These are phyloP conservation scores for Pterocles burchelli DNA, from an alignment of 2,113 vertebrate species.

Conservation along the genomic window DNA sequence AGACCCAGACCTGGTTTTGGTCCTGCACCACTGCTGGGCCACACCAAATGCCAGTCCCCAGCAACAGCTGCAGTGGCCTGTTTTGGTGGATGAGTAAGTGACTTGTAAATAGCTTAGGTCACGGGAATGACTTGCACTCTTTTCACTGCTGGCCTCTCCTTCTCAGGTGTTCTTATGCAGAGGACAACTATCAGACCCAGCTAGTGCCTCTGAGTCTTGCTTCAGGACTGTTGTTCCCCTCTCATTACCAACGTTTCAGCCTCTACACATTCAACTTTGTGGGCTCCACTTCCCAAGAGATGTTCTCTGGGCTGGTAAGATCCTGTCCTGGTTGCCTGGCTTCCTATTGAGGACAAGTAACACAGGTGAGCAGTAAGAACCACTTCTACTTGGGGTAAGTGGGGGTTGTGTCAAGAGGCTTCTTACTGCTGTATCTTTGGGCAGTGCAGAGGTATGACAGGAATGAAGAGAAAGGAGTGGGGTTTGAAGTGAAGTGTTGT, in stretches of 20 bases:
- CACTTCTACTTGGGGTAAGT: background rate
- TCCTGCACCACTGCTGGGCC: conserved; percentile 78
- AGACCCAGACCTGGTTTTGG: conserved; percentile 70
- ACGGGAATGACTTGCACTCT: background rate
- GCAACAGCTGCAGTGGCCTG: conserved; percentile 71
- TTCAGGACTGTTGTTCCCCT: conserved; percentile 37
- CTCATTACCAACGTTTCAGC: conserved; percentile 71
- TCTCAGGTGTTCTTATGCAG: conserved; percentile 72
- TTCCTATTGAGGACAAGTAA: background rate
- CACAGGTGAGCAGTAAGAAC: background rate
- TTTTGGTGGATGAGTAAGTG: conserved; percentile 71
- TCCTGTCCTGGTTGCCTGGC: background rate
- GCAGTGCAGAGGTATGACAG: background rate
- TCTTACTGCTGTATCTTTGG: background rate
- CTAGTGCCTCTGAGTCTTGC: conserved; percentile 9
- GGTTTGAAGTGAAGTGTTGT: background rate
- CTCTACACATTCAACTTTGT: conserved; percentile 74
- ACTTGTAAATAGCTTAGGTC: background rate
- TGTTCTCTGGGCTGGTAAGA: conserved; percentile 53
- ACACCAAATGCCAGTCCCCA: conserved; percentile 60
- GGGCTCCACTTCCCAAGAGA: background rate
- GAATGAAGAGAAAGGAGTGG: background rate
- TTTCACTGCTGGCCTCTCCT: background rate
- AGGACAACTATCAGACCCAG: conserved; percentile 69
- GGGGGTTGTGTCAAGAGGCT: background rate